phyloP scores from a whole-genome alignment of 1,140 invertebrate species.

The Drosophila setifemur region DNA sequence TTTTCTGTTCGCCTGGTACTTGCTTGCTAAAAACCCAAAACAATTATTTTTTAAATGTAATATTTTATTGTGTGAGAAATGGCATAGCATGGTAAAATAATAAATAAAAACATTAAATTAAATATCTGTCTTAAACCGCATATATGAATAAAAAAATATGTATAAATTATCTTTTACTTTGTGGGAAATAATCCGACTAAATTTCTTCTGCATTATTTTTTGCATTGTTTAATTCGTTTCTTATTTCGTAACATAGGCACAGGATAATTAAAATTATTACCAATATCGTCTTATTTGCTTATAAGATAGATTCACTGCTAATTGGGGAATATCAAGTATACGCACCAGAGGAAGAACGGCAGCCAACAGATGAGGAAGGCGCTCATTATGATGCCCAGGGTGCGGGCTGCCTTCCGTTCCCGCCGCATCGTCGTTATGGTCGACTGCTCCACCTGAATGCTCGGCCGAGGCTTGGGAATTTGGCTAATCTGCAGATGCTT shows the following conservation, averaged over 20 bases:
- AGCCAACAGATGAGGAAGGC: conserved; percentile 96
- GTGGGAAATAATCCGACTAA: no score
- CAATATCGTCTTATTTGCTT: not conserved
- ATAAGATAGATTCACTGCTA: conserved; percentile 3
- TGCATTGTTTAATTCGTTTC: no score
- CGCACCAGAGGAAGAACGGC: conserved; percentile 95
- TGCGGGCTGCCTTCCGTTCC: conserved; percentile 96
- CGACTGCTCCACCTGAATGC: conserved; percentile 86
- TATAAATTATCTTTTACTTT: no score
- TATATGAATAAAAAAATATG: no score
- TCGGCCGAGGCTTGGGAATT: conserved; percentile 88
- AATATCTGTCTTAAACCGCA: no score
- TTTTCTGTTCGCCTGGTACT: no score
- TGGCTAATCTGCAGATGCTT: conserved; percentile 94
- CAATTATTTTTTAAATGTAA: no score
- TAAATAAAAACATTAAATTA: no score
- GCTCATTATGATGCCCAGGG: conserved; percentile 97
- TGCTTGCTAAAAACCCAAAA: no score
- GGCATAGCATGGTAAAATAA: no score
- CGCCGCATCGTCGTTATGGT: conserved; percentile 91
- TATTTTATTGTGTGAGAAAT: no score
- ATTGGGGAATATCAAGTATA: conserved; percentile 52
- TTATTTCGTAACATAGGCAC: not conserved
- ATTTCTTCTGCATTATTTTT: no score
- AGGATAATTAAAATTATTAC: not conserved